A percentile compares a stretch with the other conserved stretches of the same genome.
Evolutionary conservation across 92 coral and sea anemone species (phyloP).

Genomic region (Zoanthus sociatus): DNA sequence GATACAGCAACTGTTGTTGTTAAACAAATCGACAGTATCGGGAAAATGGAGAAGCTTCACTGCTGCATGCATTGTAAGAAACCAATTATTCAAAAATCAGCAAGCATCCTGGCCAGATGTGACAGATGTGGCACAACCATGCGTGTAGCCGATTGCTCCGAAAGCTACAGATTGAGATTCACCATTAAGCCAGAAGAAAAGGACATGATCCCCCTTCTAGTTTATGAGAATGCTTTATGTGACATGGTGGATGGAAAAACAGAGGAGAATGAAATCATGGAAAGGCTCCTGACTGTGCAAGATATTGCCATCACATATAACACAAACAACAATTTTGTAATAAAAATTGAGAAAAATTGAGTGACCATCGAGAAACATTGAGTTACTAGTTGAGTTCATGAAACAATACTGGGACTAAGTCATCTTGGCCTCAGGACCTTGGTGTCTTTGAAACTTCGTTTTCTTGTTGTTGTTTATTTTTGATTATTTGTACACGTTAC

Average conservation of each 20-base stretch:
- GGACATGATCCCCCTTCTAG: conserved; percentile 25
- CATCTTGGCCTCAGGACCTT: conserved; percentile 19
- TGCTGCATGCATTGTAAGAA: conserved; percentile 20
- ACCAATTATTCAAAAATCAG: conserved; percentile 16
- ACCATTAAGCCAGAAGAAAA: conserved; percentile 19
- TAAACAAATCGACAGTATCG: conserved; percentile 16
- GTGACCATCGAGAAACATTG: conserved; percentile 18
- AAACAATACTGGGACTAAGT: conserved; percentile 20
- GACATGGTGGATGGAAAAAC: conserved; percentile 23
- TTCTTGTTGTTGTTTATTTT: conserved; percentile 7
- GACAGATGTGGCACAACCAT: conserved; percentile 25
- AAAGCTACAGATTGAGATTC: conserved; percentile 20
- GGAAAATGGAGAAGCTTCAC: conserved; percentile 15
- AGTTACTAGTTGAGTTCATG: conserved; percentile 8
- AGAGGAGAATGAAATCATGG: conserved; percentile 18
- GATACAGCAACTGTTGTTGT: conserved; percentile 22
- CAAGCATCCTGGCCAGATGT: conserved; percentile 22
- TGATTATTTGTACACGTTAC: conserved; percentile 10
- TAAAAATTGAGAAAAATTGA: conserved; percentile 14
- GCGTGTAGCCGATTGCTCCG: conserved; percentile 18
- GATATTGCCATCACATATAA: conserved; percentile 21
- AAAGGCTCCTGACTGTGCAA: conserved; percentile 24
- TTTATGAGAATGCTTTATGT: conserved; percentile 15
- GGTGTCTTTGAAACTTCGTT: conserved; percentile 11
- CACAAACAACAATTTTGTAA: conserved; percentile 13